Evolutionary conservation across 2,113 vertebrate species (phyloP).

Genomic region (Tor tambroides): DNA sequence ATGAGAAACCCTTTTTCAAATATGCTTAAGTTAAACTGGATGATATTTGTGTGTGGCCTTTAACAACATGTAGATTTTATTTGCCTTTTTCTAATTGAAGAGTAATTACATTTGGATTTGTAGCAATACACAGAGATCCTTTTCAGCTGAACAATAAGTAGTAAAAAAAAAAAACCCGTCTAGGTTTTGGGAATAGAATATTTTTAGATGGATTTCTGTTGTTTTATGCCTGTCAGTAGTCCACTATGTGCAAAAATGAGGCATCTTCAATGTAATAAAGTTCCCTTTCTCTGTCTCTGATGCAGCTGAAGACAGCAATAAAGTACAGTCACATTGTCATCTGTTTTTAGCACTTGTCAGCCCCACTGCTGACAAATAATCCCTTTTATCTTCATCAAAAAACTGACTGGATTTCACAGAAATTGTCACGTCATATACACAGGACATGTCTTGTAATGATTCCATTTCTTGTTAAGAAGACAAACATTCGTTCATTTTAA

Average conservation of each 20-base stretch:
- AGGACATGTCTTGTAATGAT: background rate
- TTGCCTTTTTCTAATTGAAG: background rate
- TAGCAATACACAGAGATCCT: background rate
- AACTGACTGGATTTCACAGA: background rate
- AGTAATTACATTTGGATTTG: background rate
- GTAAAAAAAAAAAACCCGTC: background rate
- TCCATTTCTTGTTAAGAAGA: background rate
- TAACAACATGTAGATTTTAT: background rate
- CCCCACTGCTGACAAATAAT: slow-evolving; percentile 39
- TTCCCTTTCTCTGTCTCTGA: background rate
- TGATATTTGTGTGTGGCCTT: background rate
- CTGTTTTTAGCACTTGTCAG: slow-evolving; percentile 21
- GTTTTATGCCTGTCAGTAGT: background rate
- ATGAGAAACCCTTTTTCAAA: background rate
- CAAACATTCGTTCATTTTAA: background rate
- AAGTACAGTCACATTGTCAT: slow-evolving; percentile 17
- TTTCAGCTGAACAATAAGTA: slow-evolving; percentile 1
- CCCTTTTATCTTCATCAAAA: slow-evolving; percentile 20
- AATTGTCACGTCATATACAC: slow-evolving; percentile 7
- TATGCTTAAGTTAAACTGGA: background rate
- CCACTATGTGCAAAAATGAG: slow-evolving; percentile 2
- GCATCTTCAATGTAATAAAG: slow-evolving; percentile 12
- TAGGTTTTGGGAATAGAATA: slow-evolving; percentile 5
- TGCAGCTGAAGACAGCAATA: slow-evolving; percentile 49
- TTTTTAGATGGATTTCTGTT: slow-evolving; percentile 40